Evolutionary conservation across 2,113 vertebrate species (phyloP).

Genomic region (Plectropomus leopardus): DNA sequence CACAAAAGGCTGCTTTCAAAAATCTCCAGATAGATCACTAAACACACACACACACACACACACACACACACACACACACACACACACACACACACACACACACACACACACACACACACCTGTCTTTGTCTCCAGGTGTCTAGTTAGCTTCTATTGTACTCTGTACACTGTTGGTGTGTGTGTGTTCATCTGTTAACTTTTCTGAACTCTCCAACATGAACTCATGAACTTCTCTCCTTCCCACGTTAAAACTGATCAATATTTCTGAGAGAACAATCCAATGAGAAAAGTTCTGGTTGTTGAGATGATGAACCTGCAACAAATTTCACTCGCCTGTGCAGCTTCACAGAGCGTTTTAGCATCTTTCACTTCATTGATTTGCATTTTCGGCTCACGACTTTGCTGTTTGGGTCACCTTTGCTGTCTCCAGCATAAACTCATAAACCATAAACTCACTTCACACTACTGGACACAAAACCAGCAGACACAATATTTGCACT

Average conservation of each 20-base stretch:
- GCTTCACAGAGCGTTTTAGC: neutral
- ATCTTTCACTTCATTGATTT: neutral
- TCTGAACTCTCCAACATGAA: neutral
- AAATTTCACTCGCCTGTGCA: neutral
- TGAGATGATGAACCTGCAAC: neutral
- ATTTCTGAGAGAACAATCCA: neutral
- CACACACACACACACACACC: constrained; percentile 10
- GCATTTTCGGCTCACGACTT: neutral
- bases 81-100: neutral
- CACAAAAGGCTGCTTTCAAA: constrained; percentile 9
- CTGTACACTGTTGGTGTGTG: constrained; percentile 12
- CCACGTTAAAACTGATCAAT: neutral
- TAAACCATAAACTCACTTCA: too few species aligned
- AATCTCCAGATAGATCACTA: neutral
- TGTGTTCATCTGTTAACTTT: neutral
- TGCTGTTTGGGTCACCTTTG: neutral
- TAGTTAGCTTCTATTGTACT: neutral
- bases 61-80: neutral
- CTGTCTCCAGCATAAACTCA: neutral
- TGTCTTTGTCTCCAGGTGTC: constrained; percentile 29
- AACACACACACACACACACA: constrained; percentile 2
- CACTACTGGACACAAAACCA: too few species aligned
- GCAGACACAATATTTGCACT: too few species aligned
- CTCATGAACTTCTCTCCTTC: neutral
- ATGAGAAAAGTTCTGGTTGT: neutral